Base-by-base conservation (phyloP, 1,140 invertebrate species). In the Mercenaria mercenaria region DNA sequence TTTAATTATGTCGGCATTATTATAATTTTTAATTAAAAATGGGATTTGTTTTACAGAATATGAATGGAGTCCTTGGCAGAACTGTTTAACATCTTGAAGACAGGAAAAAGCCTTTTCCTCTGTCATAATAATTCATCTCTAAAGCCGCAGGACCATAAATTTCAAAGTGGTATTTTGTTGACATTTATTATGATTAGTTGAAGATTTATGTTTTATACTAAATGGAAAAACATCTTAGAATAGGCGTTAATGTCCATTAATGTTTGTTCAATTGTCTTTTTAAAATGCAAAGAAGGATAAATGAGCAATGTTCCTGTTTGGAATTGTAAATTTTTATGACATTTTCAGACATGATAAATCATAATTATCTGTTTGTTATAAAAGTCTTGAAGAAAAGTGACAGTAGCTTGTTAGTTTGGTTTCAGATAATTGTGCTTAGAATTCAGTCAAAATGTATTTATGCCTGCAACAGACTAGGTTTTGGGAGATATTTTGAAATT, bases 191-290 rank as follows among this genome's bases (percentile, higher is more conserved):
- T 52, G 76, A 37, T 79, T 52, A 37, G 4, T 34, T 34, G 15
- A 56, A 52, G 76, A 79, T 79, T 52, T 79, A 79, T 79, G 76
- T 52, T 72, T 72, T 37, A 72, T 32, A 18, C 67, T 72, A 72
- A 72, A 72, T 72, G 67, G 67, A 41, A 41, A 72, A 41, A 29
- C 29, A n/a, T 15, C 67, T 72, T 34, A 18, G 10, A 41, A 4
- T 39, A 29, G 67, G 34, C 67, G 39, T 37, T 72, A 39, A 72
- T 72, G 67, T 39, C 67, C 67, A 39, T 72, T 15, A 72, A 72
- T 72, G 67, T 72, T 72, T 72, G 67, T 72, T 72, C 67, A 39
- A 72, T 72, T 72, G 67, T 72, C 67, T 72, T 39, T 72, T 72
- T 15, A 39, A 72, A 72, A 72, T 72, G 67, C 67, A 39, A 39